These are phyloP conservation scores for Pandion haliaetus DNA, from an alignment of 2,113 vertebrate species.

Conservation along the genomic window DNA sequence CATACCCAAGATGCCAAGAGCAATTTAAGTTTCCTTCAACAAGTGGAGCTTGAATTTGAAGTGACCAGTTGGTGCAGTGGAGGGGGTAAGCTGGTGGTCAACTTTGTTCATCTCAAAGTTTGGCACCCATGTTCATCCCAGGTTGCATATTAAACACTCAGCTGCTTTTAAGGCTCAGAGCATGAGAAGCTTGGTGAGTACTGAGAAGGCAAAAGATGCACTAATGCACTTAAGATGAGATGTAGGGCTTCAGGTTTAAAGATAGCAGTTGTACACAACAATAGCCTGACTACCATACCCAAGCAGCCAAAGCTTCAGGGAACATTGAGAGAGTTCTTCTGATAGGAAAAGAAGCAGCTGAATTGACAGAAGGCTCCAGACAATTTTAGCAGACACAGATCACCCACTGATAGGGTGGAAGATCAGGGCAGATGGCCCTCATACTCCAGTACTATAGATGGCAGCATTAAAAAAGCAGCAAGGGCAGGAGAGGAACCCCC, in stretches of 20 bases:
- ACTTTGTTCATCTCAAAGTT: background rate
- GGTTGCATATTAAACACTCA: background rate
- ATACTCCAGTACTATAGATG: background rate
- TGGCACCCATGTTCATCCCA: background rate
- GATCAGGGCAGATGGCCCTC: background rate
- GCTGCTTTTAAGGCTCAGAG: background rate
- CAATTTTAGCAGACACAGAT: background rate
- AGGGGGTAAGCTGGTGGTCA: background rate
- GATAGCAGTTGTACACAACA: fast-evolving
- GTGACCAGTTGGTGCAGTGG: background rate
- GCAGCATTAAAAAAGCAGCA: background rate
- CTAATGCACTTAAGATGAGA: background rate
- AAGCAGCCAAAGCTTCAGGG: background rate
- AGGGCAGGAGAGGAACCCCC: background rate
- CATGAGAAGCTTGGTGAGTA: background rate
- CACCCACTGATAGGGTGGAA: background rate
- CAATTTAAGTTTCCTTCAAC: background rate
- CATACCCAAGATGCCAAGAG: background rate
- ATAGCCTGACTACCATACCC: background rate
- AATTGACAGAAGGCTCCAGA: background rate
- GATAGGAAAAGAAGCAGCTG: background rate
- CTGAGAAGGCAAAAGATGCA: background rate
- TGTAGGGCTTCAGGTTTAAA: background rate
- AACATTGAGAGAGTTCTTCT: background rate
- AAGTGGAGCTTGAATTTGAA: background rate